phyloP scores from a whole-genome alignment of 2,888 invertebrate genomes.

The Phorcus lineatus region DNA sequence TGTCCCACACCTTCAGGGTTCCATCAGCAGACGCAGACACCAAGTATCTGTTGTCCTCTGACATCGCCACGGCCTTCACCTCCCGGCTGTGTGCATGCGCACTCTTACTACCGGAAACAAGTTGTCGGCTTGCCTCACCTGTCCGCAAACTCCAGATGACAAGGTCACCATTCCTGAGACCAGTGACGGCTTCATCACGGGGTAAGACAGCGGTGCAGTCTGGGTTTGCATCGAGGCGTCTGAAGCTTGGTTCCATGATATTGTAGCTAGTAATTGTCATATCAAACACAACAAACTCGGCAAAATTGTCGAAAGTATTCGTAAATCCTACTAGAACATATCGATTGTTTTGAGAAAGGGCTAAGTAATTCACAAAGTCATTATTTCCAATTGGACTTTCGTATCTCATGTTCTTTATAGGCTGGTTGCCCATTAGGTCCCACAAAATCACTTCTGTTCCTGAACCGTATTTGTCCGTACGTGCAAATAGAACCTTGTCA shows the following conservation, averaged over 20 bases:
- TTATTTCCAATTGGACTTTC: slow-evolving; percentile 73
- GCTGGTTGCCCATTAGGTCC: slow-evolving; percentile 75
- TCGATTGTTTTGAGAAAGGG: slow-evolving; percentile 70
- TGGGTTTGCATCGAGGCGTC: slow-evolving; percentile 72
- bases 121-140: slow-evolving; percentile 67
- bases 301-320: slow-evolving; percentile 73
- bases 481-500: slow-evolving; percentile 71
- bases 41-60: slow-evolving; percentile 70
- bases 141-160: slow-evolving; percentile 74
- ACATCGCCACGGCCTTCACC: slow-evolving; percentile 71
- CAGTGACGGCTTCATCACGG: slow-evolving; percentile 74
- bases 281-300: slow-evolving; percentile 75
- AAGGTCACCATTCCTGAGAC: slow-evolving; percentile 74
- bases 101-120: slow-evolving; percentile 60
- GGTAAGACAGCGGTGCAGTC: slow-evolving; percentile 73
- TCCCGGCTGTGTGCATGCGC: slow-evolving; percentile 71
- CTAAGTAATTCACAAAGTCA: slow-evolving; percentile 72
- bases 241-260: slow-evolving; percentile 70
- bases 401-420: slow-evolving; percentile 70
- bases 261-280: slow-evolving; percentile 68
- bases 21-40: slow-evolving; percentile 74
- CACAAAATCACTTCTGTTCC: slow-evolving; percentile 73
- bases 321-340: slow-evolving; percentile 74
- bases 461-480: slow-evolving; percentile 73
- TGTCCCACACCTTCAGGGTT: slow-evolving; percentile 74